Conservation (phyloP, 2,113 vertebrate species). For the Galeopterus variegatus region DNA sequence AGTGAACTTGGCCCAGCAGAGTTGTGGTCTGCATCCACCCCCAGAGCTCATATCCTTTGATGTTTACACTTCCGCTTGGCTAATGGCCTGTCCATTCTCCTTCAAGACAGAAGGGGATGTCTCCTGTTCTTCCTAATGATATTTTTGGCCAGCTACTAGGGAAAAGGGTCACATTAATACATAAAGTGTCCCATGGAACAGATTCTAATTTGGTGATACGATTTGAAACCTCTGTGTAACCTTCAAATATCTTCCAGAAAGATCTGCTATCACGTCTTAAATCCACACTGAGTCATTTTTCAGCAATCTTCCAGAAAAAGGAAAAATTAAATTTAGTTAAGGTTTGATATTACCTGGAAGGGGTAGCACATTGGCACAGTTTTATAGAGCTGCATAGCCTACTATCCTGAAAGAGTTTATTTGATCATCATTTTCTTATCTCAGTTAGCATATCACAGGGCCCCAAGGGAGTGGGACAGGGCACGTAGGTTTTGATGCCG, state of each 20-base stretch:
- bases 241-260: slow-evolving; percentile 55
- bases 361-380: not conserved
- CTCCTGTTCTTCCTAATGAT: slow-evolving; percentile 70
- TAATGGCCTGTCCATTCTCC: slow-evolving; percentile 65
- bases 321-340: not conserved
- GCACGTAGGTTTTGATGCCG: not conserved
- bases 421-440: not conserved
- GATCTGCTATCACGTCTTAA: slow-evolving; percentile 50
- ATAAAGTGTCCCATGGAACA: not conserved
- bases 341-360: not conserved
- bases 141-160: slow-evolving; percentile 60
- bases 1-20: slow-evolving; percentile 71
- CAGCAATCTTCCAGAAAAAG: slow-evolving; percentile 27
- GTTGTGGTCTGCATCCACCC: slow-evolving; percentile 60
- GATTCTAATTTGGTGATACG: slow-evolving; percentile 51
- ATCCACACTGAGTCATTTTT: not conserved
- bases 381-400: not conserved
- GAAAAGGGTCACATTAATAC: slow-evolving; percentile 59
- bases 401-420: not conserved
- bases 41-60: slow-evolving; percentile 64
- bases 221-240: slow-evolving; percentile 26
- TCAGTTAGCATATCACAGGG: not conserved
- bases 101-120: slow-evolving; percentile 60
- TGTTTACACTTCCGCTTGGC: slow-evolving; percentile 42
- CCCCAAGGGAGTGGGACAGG: not conserved